Base-by-base conservation (phyloP, 2,888 invertebrate species). In the Diarsia brunnea region DNA sequence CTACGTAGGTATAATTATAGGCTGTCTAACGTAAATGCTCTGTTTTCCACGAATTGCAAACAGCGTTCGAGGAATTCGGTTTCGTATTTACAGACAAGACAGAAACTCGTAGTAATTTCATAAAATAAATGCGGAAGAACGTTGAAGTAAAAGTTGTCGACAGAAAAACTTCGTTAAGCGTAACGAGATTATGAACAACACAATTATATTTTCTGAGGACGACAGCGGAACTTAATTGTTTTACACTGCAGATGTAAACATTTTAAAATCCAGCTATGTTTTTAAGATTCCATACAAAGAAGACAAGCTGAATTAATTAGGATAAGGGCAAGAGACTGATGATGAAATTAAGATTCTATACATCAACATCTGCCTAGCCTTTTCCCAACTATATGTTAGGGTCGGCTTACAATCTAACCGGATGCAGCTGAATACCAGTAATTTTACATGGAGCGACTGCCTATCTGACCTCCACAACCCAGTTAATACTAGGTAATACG, bases 181-280 rank as follows among this genome's bases (percentile, higher is more conserved):
- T 55, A 76, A 76, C 31, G 11, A 69, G 43, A 53, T 76, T 69
- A 75, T 11, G 53, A 63, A 47, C 19, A 75, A 75, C 11, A 53
- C 27, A 76, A 69, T 76, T 75, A 24, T 61, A 31, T 75, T 75
- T 51, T 24, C 67, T 45, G 45, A 69, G 14, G 51, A 69, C 61
- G 61, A 47, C 24, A 31, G 61, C 61, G 51, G 21, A 38, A 61
- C 68, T 49, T 24, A 60, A 67, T 68, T 76, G 60, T 68, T 45
- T 58, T 51, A 14, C 31, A 19, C 49, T 43, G n/a, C 27, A 47
- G 45, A 55, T n/a, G 61, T 61, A 27, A 1, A 14, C 24, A 3
- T 16, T 27, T 27, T 53, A 8, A 24, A 12, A 55, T 7, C 38
- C 38, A 7, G 55, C 24, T 24, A 12, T 12, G 11, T 12, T 53